Evolutionary conservation across 2,797 vertebrate species (phyloP), one percentile per base, ranked within the genome.

Genomic region (Carcharodon carcharias): DNA sequence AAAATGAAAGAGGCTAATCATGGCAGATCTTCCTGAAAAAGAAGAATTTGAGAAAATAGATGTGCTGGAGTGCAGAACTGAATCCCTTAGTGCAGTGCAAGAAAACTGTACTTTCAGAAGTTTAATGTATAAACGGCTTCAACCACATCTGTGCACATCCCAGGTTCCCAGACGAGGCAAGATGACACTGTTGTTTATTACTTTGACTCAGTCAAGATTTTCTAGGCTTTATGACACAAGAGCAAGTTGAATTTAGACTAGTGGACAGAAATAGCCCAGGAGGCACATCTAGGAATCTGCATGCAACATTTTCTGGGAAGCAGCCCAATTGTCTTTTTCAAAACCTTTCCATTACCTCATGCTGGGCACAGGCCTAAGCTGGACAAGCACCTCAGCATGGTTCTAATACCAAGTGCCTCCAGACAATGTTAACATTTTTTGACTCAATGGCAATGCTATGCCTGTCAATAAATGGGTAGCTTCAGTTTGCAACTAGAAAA

Each of bases 241-340:
- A 91, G 35, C 16, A 92, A 92, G 63, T 63, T 92, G 89, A 92
- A 92, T 92, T 92, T 92, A 92, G 89, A 63, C 7, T n/a, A n/a
- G 35, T 9, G 61, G 61, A 63, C 89, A 92, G 89, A 40, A 63
- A 92, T 92, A 63, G n/a, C 61, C 58, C 61, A 65, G 35, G 18
- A 40, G 35, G 58, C 31, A 92, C 61, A 92, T 61, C 89, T 65
- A n/a, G 58, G 61, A n/a, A 63, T 61, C 5, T 92, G 58, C 8
- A n/a, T 65, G 58, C 35, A 92, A 28, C 58, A 63, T 63, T 65
- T 92, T 92, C 89, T 65, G 89, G 89, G 89, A 92, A 63, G 14
- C 61, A 0, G 35, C 40, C 89, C 89, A 92, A 92, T n/a, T 92
- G 89, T 61, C 61, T 92, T 35, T 63, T 63, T 40, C 7, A 63